Conservation (phyloP, 2,113 vertebrate species). For the Nematolebias whitei region DNA sequence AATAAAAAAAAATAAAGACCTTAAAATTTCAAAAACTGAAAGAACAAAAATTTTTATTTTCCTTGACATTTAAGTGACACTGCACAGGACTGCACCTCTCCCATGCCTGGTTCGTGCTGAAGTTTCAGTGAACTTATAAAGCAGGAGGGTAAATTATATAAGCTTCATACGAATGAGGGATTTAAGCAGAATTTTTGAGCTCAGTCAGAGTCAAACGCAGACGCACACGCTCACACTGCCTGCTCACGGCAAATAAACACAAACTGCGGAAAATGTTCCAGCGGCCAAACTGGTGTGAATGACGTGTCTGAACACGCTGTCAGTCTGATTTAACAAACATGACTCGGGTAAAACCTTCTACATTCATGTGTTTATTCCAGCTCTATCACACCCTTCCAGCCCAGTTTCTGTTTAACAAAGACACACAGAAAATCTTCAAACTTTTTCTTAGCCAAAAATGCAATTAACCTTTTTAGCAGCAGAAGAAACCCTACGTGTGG, state of each 20-base stretch:
- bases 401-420: constrained; percentile 5
- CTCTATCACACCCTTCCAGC: background rate
- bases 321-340: constrained; percentile 11
- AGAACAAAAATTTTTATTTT: background rate
- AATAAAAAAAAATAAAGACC: too few species aligned
- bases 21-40: too few species aligned
- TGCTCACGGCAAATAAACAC: background rate
- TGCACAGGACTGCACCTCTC: background rate
- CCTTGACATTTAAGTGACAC: background rate
- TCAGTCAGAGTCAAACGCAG: background rate
- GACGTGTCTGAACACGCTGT: background rate
- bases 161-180: background rate
- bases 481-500: background rate
- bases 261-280: background rate
- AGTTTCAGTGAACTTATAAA: background rate
- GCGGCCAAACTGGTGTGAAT: constrained; percentile 4
- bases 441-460: constrained; percentile 22
- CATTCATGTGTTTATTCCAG: constrained; percentile 1
- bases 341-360: constrained; percentile 1
- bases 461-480: constrained; percentile 38
- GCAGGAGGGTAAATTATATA: background rate
- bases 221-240: background rate
- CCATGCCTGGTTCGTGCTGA: background rate
- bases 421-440: background rate
- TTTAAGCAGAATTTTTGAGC: background rate